A percentile compares a stretch with the other conserved stretches of the same genome.
phyloP scores from a whole-genome alignment of 2,888 invertebrate species.

The Drosophila recens region DNA sequence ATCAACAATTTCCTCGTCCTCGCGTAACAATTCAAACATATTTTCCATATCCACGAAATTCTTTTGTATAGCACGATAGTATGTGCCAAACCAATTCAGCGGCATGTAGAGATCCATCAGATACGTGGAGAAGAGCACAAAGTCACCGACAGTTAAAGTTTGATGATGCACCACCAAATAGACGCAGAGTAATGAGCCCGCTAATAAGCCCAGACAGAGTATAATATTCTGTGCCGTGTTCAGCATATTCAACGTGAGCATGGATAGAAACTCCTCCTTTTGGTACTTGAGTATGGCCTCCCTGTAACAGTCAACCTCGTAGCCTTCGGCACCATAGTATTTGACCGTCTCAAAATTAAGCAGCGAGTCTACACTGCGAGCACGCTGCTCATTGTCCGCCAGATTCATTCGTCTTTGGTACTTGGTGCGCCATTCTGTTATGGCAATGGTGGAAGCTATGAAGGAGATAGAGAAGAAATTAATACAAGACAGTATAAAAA shows the following conservation, averaged over 20 bases:
- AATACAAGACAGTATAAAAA: not conserved
- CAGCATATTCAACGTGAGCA: slow-evolving; percentile 93
- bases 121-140: slow-evolving; percentile 97
- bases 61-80: slow-evolving; percentile 98
- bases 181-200: slow-evolving; percentile 95
- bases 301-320: slow-evolving; percentile 94
- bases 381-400: slow-evolving; percentile 96
- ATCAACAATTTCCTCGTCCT: slow-evolving; percentile 94
- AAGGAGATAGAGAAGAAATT: not conserved
- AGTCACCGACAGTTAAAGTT: slow-evolving; percentile 95
- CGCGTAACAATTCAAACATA: slow-evolving; percentile 97
- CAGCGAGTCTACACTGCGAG: slow-evolving; percentile 97
- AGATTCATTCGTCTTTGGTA: slow-evolving; percentile 97
- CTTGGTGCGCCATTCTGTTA: slow-evolving; percentile 99
- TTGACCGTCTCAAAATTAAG: slow-evolving; percentile 99
- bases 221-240: slow-evolving; percentile 97
- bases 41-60: slow-evolving; percentile 99
- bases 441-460: slow-evolving; percentile 89
- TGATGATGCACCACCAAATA: slow-evolving; percentile 91
- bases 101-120: slow-evolving; percentile 97
- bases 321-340: slow-evolving; percentile 97
- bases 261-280: slow-evolving; percentile 95
- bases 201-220: slow-evolving; percentile 93
- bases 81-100: slow-evolving; percentile 98
- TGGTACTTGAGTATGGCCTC: slow-evolving; percentile 94